Base-by-base conservation (phyloP, 2,888 invertebrate species). In the Microplitis deprimator region DNA sequence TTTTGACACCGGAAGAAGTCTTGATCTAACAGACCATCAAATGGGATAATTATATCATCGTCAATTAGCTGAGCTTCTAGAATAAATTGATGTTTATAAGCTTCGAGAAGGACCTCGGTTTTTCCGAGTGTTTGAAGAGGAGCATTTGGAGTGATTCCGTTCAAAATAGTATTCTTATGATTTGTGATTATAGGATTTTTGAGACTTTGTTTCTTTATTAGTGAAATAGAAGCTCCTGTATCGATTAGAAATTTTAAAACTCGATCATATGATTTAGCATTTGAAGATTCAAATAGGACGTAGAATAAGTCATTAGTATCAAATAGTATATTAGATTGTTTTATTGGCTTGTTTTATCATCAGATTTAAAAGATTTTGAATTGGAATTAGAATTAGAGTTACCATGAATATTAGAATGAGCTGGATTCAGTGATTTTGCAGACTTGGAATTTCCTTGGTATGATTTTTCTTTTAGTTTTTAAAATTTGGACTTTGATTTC, bases 111-210 rank as follows among this genome's bases (percentile, higher is more conserved):
- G 0, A 79, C 16, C 20, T 69, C 41, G 13, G 60, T 70, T 40
- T 73, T 68, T 68, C 79, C 76, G 5, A 73, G 6, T 67, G 79
- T 73, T 1, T 75, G 72, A n/a, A 78, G 59, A 10, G 74, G 68
- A 2, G 74, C 17, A 16, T 74, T 59, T 50, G 8, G 13, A 16
- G 41, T 50, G 13, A 74, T 67, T 6, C 68, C 74, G 8, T 17
- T 68, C 5, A 74, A 59, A 5, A 60, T 68, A 6, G 60, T 68
- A 8, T 16, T 10, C 16, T 29, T 68, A 5, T 41, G 29, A 68
- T 74, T 20, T 17, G 6, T 68, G 3, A 74, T 41, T 50, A 20
- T 38, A 13, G 6, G 68, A 38, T 40, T 13, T n/a, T 41, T 4
- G 6, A 74, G 60, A 41, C 74, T 67, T 6, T 29, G 29, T n/a